phyloP scores from a whole-genome alignment of 2,888 invertebrate species.

The Meandrusa payeni region DNA sequence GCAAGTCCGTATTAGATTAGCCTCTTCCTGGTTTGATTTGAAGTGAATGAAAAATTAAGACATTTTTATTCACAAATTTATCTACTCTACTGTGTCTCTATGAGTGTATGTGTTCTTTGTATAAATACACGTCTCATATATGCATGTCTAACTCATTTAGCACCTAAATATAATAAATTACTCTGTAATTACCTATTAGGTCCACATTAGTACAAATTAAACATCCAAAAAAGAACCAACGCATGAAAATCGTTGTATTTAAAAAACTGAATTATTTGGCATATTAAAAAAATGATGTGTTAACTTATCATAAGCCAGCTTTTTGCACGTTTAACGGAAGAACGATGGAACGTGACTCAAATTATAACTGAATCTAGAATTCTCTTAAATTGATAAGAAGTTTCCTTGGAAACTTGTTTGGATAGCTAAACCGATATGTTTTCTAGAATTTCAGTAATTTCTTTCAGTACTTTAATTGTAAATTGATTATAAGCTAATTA shows the following conservation, averaged over 20 bases:
- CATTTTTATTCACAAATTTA: conserved; percentile 56
- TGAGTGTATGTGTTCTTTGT: conserved; percentile 69
- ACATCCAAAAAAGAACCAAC: background rate
- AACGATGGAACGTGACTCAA: no score
- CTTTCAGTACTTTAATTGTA: no score
- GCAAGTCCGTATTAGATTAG: conserved; percentile 14
- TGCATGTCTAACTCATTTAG: conserved; percentile 25
- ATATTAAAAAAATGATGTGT: no score
- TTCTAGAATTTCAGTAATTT: no score
- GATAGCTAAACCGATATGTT: no score
- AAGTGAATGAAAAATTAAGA: conserved; percentile 58
- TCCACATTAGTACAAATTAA: background rate
- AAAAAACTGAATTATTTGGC: background rate
- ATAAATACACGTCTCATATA: conserved; percentile 28
- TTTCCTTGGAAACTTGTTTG: no score
- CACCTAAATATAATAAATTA: background rate
- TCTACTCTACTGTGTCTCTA: conserved; percentile 34
- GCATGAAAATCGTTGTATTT: background rate
- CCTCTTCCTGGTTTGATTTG: conserved; percentile 17
- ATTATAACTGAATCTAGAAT: no score
- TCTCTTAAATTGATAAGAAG: no score
- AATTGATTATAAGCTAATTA: no score
- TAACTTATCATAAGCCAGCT: no score
- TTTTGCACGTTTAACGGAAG: background rate
- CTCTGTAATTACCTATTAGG: background rate